These are phyloP conservation scores for Hecatera dysodea DNA, from an alignment of 2,888 invertebrate species.

Conservation along the genomic window DNA sequence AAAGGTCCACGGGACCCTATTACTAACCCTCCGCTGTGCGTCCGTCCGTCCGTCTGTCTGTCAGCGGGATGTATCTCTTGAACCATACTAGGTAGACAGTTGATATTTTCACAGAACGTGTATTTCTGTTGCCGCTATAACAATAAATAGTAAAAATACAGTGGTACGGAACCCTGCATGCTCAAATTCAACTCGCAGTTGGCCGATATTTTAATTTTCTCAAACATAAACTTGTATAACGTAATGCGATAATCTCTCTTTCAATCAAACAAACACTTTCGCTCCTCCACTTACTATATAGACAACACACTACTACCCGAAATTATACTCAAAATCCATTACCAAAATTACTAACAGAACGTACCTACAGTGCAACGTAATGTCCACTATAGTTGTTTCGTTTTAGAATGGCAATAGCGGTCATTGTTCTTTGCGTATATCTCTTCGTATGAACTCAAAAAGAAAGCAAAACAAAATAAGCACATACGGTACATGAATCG, in stretches of 20 bases:
- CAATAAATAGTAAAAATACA: too few species aligned
- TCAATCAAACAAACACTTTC: slow-evolving; percentile 36
- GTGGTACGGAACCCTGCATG: too few species aligned
- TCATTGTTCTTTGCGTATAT: neutral
- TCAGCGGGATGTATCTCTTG: too few species aligned
- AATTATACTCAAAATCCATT: slow-evolving; percentile 55
- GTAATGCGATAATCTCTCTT: slow-evolving; percentile 26
- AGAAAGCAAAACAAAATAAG: too few species aligned
- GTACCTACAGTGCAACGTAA: slow-evolving; percentile 13
- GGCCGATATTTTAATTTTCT: neutral
- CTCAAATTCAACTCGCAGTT: too few species aligned
- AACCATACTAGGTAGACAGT: too few species aligned
- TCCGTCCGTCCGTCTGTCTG: too few species aligned
- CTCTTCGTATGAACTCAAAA: neutral
- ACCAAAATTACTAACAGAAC: slow-evolving; percentile 46
- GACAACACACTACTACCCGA: slow-evolving; percentile 38
- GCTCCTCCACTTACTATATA: neutral
- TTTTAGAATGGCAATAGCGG: neutral
- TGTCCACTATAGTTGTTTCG: neutral
- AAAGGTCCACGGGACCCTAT: too few species aligned
- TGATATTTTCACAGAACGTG: too few species aligned
- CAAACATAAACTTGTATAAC: slow-evolving; percentile 2
- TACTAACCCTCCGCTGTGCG: too few species aligned
- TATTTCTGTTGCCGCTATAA: too few species aligned
- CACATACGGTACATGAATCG: too few species aligned